Evolutionary conservation across 2,797 vertebrate genomes (phyloP), one percentile per base, ranked within the genome.

Genomic region (Epinephelus malabaricus): DNA sequence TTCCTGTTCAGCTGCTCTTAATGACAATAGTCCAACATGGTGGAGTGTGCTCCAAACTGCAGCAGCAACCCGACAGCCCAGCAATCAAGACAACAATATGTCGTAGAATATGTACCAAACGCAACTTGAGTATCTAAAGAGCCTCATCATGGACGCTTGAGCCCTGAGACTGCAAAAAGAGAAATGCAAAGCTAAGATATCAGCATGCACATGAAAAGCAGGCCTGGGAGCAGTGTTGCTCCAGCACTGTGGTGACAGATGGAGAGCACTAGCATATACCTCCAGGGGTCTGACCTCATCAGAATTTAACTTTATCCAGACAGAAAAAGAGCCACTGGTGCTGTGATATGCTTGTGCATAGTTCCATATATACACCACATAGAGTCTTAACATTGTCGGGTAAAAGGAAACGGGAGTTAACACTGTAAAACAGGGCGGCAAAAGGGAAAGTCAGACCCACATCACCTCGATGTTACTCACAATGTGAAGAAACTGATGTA

Each of bases 271-370:
- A 53, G 85, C 88, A 51, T 81, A 55, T 64, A 87, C 65, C 91
- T 89, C 79, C 78, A 87, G 88, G 82, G 88, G 50, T 86, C 84
- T 89, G 86, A 93, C 88, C 83, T 88, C 87, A 88, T 89, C 84
- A 89, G 75, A 86, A 75, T 76, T 78, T 78, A 88, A 86, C 88
- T 88, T 83, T 81, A 83, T 74, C 30, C 69, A 79, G 69, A 89
- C 88, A 81, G 76, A 84, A 76, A 82, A 45, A 79, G 76, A 81
- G 70, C 51, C 70, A 19, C 69, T 49, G 34, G 49, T 77, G 69
- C 72, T 69, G 66, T 69, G 73, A 72, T 63, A 69, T 70, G 63
- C 46, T 55, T 67, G 60, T 69, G 69, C 63, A 79, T 62, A 40
- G 21, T 45, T 79, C 18, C 53, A 77, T 75, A 58, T 61, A 66